Percentiles rank a stretch among this genome's conserved stretches.
These are phyloP conservation scores for Accipiter virgatus DNA, from an alignment of 2,113 vertebrate species.

Conservation along the genomic window DNA sequence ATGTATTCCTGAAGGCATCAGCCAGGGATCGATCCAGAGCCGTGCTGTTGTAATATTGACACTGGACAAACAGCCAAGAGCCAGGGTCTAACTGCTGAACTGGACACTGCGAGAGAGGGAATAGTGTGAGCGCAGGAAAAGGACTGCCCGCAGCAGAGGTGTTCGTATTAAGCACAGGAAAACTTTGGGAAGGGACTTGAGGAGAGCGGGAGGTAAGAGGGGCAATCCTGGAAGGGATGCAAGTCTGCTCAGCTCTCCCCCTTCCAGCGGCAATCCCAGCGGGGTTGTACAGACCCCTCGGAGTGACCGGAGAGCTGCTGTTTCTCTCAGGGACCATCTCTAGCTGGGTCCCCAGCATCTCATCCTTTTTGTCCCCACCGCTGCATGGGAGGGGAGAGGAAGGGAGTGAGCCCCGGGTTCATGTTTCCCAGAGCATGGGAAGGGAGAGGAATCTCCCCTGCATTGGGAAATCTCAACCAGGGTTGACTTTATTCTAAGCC, in stretches of 20 bases:
- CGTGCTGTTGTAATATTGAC: rapidly evolving
- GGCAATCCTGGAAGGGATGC: not conserved
- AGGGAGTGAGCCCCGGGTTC: rapidly evolving
- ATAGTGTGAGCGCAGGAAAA: not conserved
- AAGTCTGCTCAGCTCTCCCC: not conserved
- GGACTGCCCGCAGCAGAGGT: rapidly evolving
- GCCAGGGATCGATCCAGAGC: not conserved
- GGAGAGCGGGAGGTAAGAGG: not conserved
- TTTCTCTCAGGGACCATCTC: not conserved
- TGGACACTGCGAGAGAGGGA: not conserved
- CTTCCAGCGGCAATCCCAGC: not conserved
- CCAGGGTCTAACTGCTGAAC: not conserved
- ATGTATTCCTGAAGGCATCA: not conserved
- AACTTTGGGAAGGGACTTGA: not conserved
- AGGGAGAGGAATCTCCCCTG: not conserved
- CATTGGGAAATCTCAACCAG: not conserved
- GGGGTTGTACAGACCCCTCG: not conserved
- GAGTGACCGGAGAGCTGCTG: not conserved
- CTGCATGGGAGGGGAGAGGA: not conserved
- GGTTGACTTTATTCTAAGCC: not conserved
- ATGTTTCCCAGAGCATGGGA: not conserved
- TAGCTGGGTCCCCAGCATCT: not conserved
- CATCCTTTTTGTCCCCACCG: not conserved
- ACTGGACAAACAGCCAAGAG: not conserved
- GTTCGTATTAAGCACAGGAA: not conserved